Evolutionary conservation across 35 echinoderm and acorn worm species (phyloP), one percentile per base, ranked within the genome.

Genomic region (Apostichopus japonicus): DNA sequence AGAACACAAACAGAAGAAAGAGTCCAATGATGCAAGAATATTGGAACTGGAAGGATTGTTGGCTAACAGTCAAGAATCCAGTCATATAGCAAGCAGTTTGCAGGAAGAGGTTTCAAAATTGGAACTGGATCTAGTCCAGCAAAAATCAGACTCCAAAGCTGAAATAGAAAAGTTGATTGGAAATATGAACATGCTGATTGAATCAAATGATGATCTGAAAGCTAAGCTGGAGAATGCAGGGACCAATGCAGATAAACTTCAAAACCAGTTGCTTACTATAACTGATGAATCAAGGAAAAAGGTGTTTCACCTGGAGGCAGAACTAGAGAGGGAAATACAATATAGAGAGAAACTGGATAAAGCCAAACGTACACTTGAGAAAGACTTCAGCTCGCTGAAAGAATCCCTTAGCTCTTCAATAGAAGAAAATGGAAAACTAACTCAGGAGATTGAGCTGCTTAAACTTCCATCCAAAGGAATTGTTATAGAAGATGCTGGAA

Each of bases 341-440:
- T 56, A 0, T 14, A 52, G 0, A 16, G 54, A 51, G 25, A 27
- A 54, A 8, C 44, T 82, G 33, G 24, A 82, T 10, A 54, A 52
- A 44, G 10, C 79, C 33, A 82, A 54, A 82, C 13, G 44, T 6
- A 24, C 24, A 17, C 33, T 82, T 16, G 79, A 82, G 79, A 54
- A n/a, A 54, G 79, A 82, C 0, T 56, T 82, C 17, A 75, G 71
- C 17, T 15, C 17, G 17, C 71, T 82, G 79, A 82, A 82, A 82
- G 79, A 56, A 44, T 23, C 22, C 6, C n/a, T 75, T 6, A 75
- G 21, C 71, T 75, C 71, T 23, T 19, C 11, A 10, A 82, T 9
- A 51, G 79, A 82, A 56, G 79, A 82, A 82, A 24, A 82, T 82
- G 33, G 79, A 15, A 82, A 82, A 56, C 54, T 82, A 5, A 25